Evolutionary conservation across 1,140 invertebrate genomes (phyloP).

Genomic region (Radopholus similis): DNA sequence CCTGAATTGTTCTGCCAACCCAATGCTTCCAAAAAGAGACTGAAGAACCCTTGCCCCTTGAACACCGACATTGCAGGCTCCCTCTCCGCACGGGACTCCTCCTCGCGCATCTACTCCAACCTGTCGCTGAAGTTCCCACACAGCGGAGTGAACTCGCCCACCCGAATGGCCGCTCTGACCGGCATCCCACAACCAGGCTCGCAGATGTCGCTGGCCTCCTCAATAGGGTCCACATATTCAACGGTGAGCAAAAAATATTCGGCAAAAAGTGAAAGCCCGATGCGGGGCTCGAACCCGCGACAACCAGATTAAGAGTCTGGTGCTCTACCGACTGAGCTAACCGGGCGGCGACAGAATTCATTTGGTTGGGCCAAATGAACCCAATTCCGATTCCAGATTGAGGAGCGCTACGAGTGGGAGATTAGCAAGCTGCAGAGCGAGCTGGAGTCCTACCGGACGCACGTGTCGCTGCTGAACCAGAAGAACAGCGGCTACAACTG

Average conservation of each 20-base stretch:
- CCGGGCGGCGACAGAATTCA: conserved; percentile 41
- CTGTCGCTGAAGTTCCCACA: conserved; percentile 2
- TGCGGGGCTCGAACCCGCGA: conserved; percentile 60
- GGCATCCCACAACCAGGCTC: conserved; percentile 9
- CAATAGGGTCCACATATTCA: conserved; percentile 28
- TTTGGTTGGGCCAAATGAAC: too few relatives aligned
- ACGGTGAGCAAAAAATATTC: conserved; percentile 18
- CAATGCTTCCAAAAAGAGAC: too few relatives aligned
- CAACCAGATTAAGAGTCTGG: conserved; percentile 60
- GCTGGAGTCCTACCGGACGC: conserved; percentile 31
- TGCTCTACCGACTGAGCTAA: conserved; percentile 60
- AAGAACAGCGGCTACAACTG: conserved; percentile 37
- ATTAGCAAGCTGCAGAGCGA: conserved; percentile 37
- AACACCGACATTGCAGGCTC: conserved; percentile 26
- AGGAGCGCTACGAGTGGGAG: conserved; percentile 34
- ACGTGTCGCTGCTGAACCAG: conserved; percentile 19
- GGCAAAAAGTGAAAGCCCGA: conserved; percentile 24
- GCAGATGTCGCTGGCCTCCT: conserved; percentile 10
- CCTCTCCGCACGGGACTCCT: conserved; percentile 6
- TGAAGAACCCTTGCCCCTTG: too few relatives aligned
- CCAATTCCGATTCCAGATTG: conserved; percentile 20
- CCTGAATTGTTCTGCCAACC: too few relatives aligned
- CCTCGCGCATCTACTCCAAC: conserved; percentile 11
- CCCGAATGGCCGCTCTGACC: neutral
- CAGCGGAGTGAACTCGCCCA: neutral